Percentiles rank a stretch among this genome's conserved stretches.
Conservation (phyloP, 2,888 invertebrate species). For the Bombylius discolor region DNA sequence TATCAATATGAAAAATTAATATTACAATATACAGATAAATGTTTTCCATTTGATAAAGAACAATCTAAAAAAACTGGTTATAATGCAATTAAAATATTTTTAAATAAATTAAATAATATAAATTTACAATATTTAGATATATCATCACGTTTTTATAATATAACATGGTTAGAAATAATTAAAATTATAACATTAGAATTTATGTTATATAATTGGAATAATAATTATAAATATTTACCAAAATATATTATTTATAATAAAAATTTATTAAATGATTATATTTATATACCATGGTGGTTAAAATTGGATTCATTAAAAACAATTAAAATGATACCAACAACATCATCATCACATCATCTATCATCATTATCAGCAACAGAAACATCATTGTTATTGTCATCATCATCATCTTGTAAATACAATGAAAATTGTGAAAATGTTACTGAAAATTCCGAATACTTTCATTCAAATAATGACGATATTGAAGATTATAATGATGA, state of each 20-base stretch:
- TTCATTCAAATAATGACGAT: background rate
- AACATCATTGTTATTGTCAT: background rate
- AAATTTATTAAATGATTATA: slow-evolving; percentile 18
- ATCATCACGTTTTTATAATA: slow-evolving; percentile 6
- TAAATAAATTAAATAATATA: slow-evolving; percentile 16
- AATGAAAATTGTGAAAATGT: too few species aligned
- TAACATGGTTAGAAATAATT: slow-evolving; percentile 25
- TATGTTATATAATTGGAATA: slow-evolving; percentile 12
- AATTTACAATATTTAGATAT: slow-evolving; percentile 12
- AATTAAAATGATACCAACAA: slow-evolving; percentile 11
- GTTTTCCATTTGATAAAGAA: slow-evolving; percentile 19
- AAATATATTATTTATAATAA: slow-evolving; percentile 25
- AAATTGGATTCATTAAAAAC: slow-evolving; percentile 17
- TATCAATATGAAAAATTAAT: slow-evolving; percentile 21
- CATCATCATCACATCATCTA: background rate
- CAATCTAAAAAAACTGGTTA: slow-evolving; percentile 20
- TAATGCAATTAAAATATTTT: slow-evolving; percentile 22
- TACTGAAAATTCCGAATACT: too few species aligned
- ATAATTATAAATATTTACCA: slow-evolving; percentile 13
- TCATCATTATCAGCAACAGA: background rate
- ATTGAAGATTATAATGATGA: background rate
- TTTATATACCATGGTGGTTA: slow-evolving; percentile 26
- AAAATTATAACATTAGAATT: slow-evolving; percentile 21
- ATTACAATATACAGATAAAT: slow-evolving; percentile 21
- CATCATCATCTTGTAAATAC: too few species aligned